Evolutionary conservation across 2,888 invertebrate species (phyloP).

Genomic region (Zygogramma bicolorata): DNA sequence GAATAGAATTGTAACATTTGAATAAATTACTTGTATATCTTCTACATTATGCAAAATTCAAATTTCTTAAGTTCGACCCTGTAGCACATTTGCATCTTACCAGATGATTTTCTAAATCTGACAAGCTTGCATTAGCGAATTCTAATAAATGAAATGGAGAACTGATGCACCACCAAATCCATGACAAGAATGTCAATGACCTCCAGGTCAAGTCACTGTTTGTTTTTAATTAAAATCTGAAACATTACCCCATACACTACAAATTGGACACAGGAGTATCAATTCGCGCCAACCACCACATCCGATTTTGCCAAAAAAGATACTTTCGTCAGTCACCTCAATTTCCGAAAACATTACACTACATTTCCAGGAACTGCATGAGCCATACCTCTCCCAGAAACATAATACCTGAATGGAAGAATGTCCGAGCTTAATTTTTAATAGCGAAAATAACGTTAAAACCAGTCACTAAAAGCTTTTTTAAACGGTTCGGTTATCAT

Average conservation of each 20-base stretch:
- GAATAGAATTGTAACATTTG: too few species aligned
- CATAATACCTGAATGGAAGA: constrained; percentile 43
- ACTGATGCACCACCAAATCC: too few species aligned
- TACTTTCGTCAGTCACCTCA: background rate
- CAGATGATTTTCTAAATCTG: too few species aligned
- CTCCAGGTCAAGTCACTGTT: background rate
- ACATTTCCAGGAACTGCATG: background rate
- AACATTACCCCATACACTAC: background rate
- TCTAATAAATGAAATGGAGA: too few species aligned
- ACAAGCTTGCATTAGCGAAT: too few species aligned
- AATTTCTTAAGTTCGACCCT: too few species aligned
- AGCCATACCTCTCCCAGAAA: constrained; percentile 21
- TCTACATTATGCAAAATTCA: too few species aligned
- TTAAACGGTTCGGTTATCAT: constrained; percentile 54
- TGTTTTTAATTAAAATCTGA: background rate
- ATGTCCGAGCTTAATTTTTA: constrained; percentile 50
- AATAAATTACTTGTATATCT: too few species aligned
- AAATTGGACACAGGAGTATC: background rate
- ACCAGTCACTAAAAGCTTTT: constrained; percentile 58
- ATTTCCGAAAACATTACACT: background rate
- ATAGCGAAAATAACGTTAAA: constrained; percentile 53
- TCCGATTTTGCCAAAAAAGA: background rate
- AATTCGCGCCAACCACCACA: background rate
- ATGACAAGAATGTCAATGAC: too few species aligned
- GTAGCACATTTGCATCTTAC: too few species aligned